Base-by-base conservation (phyloP, 2,113 vertebrate species). In the Gnathonemus longibarbis region DNA sequence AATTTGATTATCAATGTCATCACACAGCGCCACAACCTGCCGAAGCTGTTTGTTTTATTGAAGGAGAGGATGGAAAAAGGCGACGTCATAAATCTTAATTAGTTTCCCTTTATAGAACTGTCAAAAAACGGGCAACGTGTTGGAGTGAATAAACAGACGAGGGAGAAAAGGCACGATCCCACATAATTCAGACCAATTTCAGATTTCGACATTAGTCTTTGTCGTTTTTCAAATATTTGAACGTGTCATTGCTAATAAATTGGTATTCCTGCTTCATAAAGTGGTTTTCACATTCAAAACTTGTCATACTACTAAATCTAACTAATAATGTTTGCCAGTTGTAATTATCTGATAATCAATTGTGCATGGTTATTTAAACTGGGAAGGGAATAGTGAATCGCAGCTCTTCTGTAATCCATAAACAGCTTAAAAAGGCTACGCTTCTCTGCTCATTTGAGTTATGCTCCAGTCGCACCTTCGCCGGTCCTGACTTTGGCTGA, bases 171-270 rank as follows among this genome's bases (percentile, higher is more conserved):
- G 13, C 48, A 52, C 24, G 24, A 87, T 87, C n/a, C 5, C 85
- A 52, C 27, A 87, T 31, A 53, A 56, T 17, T 53, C 27, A 19
- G 13, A 19, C 49, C 49, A 27, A 24, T 35, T n/a, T 87, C 15
- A 31, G 31, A 53, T 84, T 84, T 80, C 35, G 35, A 19, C 35
- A 42, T 80, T 80, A 80, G 74, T 42, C 35, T 84, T 48, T 84
- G 83, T 84, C 8, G 39, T n/a, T 35, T 53, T 87, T 48, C 85
- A 53, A 87, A 87, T 87, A 87, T 87, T 87, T 87, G 49, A 87
- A 87, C n/a, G 49, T 50, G 84, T 87, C 85, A 35, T 56, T 87
- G 50, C 31, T 56, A 52, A 87, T 53, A 56, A 87, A 56, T 53
- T 87, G 50, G 50, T 42, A 87, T 87, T 31, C n/a, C 48, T 17